A percentile compares a stretch with the other conserved stretches of the same genome.
These are phyloP conservation scores for Polyommatus icarus DNA, from an alignment of 2,888 invertebrate species.

Conservation along the genomic window DNA sequence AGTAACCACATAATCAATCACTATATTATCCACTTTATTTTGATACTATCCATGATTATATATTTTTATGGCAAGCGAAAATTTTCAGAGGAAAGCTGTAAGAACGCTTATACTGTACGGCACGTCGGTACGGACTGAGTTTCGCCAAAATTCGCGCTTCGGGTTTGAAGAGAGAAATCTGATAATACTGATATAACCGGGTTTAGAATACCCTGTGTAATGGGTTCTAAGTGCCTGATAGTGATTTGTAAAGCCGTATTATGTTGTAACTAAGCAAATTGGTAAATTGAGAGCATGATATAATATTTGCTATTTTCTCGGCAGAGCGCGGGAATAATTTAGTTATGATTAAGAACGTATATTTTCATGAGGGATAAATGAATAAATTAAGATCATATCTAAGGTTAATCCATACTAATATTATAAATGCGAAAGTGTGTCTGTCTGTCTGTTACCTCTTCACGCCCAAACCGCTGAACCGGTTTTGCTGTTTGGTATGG, in stretches of 20 bases:
- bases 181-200: constrained; percentile 10
- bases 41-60: background rate
- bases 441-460: too few relatives aligned
- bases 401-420: too few relatives aligned
- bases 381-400: too few relatives aligned
- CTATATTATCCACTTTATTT: background rate
- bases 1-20: background rate
- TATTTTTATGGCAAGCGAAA: constrained; percentile 13
- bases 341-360: too few relatives aligned
- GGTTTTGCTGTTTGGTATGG: too few relatives aligned
- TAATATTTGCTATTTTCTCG: too few relatives aligned
- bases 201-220: background rate
- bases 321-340: too few relatives aligned
- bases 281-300: too few relatives aligned
- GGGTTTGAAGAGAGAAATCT: background rate
- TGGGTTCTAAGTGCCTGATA: background rate
- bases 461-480: too few relatives aligned
- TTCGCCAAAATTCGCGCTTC: constrained; percentile 7
- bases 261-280: background rate
- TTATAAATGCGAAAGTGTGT: too few relatives aligned
- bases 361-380: too few relatives aligned
- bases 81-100: background rate
- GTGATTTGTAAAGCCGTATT: background rate
- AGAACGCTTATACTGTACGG: background rate
- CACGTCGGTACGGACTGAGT: background rate